A percentile compares a stretch with the other conserved stretches of the same genome.
Conservation (phyloP, 92 coral and sea anemone genomes). For the Epizoanthus ramosus region DNA sequence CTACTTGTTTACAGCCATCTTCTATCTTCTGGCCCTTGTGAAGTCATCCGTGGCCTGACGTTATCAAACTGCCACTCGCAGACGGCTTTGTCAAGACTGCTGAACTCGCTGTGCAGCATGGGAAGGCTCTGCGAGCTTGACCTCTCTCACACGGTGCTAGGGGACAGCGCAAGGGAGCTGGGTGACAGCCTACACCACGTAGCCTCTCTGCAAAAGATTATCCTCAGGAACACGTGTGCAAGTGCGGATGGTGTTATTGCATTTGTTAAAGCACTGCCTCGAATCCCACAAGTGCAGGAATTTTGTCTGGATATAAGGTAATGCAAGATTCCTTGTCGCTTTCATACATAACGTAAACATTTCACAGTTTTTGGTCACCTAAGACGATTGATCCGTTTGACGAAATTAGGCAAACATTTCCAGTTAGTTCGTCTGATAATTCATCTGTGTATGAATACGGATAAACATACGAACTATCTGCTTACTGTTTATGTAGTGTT, state of each 20-base stretch:
- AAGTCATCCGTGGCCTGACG: background rate
- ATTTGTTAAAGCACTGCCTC: background rate
- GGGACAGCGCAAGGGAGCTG: background rate
- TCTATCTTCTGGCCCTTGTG: background rate
- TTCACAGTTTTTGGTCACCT: too few relatives aligned
- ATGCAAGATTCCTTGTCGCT: background rate
- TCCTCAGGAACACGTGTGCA: background rate
- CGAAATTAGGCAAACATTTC: too few relatives aligned
- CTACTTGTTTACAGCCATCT: background rate
- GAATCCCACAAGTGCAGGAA: background rate
- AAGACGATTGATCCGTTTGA: too few relatives aligned
- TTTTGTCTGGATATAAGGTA: background rate
- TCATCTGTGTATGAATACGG: too few relatives aligned
- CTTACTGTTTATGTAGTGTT: too few relatives aligned
- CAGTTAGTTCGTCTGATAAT: too few relatives aligned
- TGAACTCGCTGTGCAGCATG: background rate
- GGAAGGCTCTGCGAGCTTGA: background rate
- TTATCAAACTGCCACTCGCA: background rate
- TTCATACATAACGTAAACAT: too few relatives aligned
- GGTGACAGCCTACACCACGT: background rate
- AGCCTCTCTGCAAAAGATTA: background rate
- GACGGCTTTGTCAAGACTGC: background rate
- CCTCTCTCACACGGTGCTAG: background rate
- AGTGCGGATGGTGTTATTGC: background rate
- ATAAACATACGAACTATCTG: too few relatives aligned